A percentile compares a stretch with the other conserved stretches of the same genome.
These are phyloP conservation scores for Teleiodes luculella DNA, from an alignment of 2,888 invertebrate genomes.

Conservation along the genomic window DNA sequence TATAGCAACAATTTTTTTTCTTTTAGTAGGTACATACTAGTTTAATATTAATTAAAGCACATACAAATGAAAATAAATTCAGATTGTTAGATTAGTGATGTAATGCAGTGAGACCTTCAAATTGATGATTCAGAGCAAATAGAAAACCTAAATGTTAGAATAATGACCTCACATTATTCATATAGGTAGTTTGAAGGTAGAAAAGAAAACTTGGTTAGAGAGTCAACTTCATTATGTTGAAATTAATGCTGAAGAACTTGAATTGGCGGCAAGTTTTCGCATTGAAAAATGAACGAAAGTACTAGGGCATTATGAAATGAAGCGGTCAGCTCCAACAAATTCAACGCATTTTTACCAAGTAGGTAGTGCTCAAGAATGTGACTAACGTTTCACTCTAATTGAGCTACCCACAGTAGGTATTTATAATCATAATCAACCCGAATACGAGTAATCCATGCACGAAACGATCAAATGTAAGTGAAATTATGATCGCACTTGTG, in stretches of 20 bases:
- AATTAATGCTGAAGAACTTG: background rate
- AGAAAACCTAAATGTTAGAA: conserved; percentile 31
- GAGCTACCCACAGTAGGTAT: conserved; percentile 68
- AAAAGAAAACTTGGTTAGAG: background rate
- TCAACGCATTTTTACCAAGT: conserved; percentile 58
- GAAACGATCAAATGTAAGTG: conserved; percentile 59
- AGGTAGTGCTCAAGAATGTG: conserved; percentile 56
- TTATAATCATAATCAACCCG: conserved; percentile 66
- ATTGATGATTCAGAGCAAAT: conserved; percentile 48
- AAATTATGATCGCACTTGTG: conserved; percentile 37
- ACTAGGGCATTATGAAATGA: background rate
- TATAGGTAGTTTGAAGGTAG: conserved; percentile 28
- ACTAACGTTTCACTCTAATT: conserved; percentile 76
- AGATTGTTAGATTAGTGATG: background rate
- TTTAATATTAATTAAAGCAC: background rate
- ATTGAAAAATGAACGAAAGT: background rate
- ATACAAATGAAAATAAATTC: background rate
- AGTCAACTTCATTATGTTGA: too few species aligned
- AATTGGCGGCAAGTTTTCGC: background rate
- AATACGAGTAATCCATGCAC: conserved; percentile 63
- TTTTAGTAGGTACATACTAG: too few species aligned
- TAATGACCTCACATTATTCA: conserved; percentile 33
- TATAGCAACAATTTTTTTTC: too few species aligned
- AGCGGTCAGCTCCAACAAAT: conserved; percentile 31
- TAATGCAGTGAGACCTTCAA: conserved; percentile 34